Conservation (phyloP, 1,140 invertebrate genomes). For the Atopsyche davidsoni region DNA sequence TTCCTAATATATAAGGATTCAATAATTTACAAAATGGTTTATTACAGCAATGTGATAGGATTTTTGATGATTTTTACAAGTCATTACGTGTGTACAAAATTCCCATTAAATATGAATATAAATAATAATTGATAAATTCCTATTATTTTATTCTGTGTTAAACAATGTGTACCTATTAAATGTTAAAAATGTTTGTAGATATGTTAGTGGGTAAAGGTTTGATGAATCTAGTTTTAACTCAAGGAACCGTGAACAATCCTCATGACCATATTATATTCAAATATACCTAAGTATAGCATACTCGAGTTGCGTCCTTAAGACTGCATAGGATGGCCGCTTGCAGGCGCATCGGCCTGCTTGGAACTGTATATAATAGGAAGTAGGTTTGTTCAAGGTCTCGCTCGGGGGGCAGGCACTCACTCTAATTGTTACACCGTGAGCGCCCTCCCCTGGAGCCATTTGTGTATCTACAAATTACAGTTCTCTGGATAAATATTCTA, state of each 20-base stretch:
- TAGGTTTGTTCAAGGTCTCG: conserved; percentile 14
- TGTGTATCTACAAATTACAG: neutral
- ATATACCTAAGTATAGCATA: conserved; percentile 9
- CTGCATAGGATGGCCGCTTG: neutral
- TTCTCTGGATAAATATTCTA: conserved; percentile 5
- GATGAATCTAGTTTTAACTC: conserved; percentile 26
- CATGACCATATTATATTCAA: conserved; percentile 21
- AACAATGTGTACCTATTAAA: conserved; percentile 28
- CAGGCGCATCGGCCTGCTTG: neutral
- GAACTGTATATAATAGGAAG: conserved; percentile 5
- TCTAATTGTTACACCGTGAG: neutral
- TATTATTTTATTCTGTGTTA: conserved; percentile 30
- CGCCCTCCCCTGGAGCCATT: neutral
- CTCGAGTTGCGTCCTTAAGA: neutral
- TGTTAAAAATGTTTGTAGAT: conserved; percentile 26
- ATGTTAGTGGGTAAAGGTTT: conserved; percentile 21
- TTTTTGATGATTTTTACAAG: conserved; percentile 32
- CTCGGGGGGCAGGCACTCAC: conserved; percentile 3
- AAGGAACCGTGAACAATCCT: conserved; percentile 27
- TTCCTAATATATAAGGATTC: conserved; percentile 27
- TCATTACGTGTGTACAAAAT: conserved; percentile 31
- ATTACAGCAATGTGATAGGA: conserved; percentile 28
- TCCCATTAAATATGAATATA: conserved; percentile 27
- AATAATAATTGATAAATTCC: conserved; percentile 29
- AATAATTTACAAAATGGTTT: conserved; percentile 27